A percentile compares a stretch with the other conserved stretches of the same genome.
These are phyloP conservation scores for Drosophila rubida DNA, from an alignment of 2,888 invertebrate genomes.

Conservation along the genomic window DNA sequence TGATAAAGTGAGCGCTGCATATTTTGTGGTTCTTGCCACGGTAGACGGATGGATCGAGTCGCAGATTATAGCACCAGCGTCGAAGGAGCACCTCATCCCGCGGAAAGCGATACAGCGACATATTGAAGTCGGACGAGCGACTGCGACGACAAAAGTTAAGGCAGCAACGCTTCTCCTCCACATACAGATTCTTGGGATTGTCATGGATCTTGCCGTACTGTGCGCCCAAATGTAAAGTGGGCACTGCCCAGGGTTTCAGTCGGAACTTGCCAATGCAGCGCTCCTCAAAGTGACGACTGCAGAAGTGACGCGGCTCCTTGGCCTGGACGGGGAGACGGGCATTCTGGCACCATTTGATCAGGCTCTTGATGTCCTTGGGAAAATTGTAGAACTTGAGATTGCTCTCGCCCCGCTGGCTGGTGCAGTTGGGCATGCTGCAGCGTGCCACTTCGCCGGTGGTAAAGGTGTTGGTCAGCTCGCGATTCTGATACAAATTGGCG, in stretches of 20 bases:
- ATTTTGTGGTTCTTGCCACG: conserved; percentile 83
- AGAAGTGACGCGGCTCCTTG: conserved; percentile 81
- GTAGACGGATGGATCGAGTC: conserved; percentile 79
- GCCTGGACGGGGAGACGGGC: conserved; percentile 80
- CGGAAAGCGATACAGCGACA: conserved; percentile 81
- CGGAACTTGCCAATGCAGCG: conserved; percentile 82
- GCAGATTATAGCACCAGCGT: conserved; percentile 82
- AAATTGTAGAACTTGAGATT: conserved; percentile 83
- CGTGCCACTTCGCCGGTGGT: conserved; percentile 80
- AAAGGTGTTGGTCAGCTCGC: conserved; percentile 80
- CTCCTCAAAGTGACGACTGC: conserved; percentile 82
- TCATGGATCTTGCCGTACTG: conserved; percentile 81
- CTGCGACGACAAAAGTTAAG: conserved; percentile 79
- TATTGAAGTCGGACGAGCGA: conserved; percentile 81
- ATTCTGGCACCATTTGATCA: conserved; percentile 83
- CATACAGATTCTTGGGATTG: conserved; percentile 78
- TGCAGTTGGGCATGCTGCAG: conserved; percentile 82
- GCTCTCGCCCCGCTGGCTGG: conserved; percentile 79
- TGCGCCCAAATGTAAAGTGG: conserved; percentile 79
- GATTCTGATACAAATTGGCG: conserved; percentile 82
- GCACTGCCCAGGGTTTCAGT: conserved; percentile 82
- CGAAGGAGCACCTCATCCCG: conserved; percentile 77
- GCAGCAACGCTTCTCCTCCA: conserved; percentile 82
- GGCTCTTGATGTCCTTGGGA: conserved; percentile 79
- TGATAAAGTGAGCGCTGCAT: conserved; percentile 82